A percentile compares a stretch with the other conserved stretches of the same genome.
These are phyloP conservation scores for Seriola quinqueradiata DNA, from an alignment of 2,113 vertebrate genomes.

Conservation along the genomic window DNA sequence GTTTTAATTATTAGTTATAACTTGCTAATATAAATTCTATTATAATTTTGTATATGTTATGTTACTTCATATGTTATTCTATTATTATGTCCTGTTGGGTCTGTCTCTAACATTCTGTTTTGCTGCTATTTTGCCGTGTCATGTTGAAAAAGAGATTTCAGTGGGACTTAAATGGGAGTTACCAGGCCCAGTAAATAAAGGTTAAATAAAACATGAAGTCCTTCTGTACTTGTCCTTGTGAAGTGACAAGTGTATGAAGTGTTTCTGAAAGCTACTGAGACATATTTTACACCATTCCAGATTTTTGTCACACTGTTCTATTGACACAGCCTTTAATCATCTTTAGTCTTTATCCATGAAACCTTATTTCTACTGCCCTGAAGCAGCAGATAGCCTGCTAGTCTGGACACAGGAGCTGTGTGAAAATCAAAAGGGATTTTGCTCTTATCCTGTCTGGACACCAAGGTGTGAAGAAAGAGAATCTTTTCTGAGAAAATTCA, in stretches of 20 bases:
- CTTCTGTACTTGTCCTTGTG: slow-evolving; percentile 13
- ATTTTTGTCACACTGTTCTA: slow-evolving; percentile 51
- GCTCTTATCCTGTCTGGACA: slow-evolving; percentile 66
- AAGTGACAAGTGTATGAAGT: slow-evolving; percentile 35
- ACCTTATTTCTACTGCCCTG: slow-evolving; percentile 61
- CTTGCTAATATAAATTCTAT: neutral
- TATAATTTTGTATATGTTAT: neutral
- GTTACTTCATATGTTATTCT: neutral
- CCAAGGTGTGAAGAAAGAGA: slow-evolving; percentile 48
- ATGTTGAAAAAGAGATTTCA: neutral
- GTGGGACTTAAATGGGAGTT: neutral
- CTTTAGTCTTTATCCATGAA: slow-evolving; percentile 70
- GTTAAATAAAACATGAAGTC: slow-evolving; percentile 22
- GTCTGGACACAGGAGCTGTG: slow-evolving; percentile 56
- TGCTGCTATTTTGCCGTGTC: neutral
- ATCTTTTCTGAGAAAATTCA: slow-evolving; percentile 59
- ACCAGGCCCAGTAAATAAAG: slow-evolving; percentile 11
- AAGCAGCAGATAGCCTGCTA: slow-evolving; percentile 46
- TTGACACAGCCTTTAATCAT: slow-evolving; percentile 68
- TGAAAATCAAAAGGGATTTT: slow-evolving; percentile 69
- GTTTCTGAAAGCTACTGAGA: slow-evolving; percentile 43
- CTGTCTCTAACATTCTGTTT: neutral
- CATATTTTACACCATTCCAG: slow-evolving; percentile 59
- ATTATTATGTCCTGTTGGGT: neutral
- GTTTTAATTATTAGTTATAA: slow-evolving; percentile 5